These are phyloP conservation scores for Panopea generosa DNA, from an alignment of 2,888 invertebrate species.

Conservation along the genomic window DNA sequence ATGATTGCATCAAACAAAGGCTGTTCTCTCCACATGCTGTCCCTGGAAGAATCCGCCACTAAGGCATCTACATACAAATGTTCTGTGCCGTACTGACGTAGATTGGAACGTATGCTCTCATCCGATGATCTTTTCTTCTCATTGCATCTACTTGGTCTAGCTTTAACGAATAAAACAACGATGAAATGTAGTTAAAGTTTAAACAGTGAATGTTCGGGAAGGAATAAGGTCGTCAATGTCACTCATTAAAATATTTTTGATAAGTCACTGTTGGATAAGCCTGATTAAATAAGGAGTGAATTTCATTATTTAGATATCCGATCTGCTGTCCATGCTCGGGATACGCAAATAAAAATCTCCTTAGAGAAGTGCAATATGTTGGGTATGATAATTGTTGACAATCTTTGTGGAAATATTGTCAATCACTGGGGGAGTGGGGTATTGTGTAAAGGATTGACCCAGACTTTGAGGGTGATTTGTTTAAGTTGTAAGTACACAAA, in stretches of 20 bases:
- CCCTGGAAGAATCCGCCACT: constrained; percentile 94
- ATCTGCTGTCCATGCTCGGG: too few relatives aligned
- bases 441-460: too few relatives aligned
- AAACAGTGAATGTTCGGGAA: background rate
- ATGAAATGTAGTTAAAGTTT: background rate
- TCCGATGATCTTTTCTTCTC: constrained; percentile 88
- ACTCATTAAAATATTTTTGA: background rate
- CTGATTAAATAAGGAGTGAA: too few relatives aligned
- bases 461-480: too few relatives aligned
- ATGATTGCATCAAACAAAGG: constrained; percentile 95
- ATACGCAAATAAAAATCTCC: too few relatives aligned
- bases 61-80: constrained; percentile 93
- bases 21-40: constrained; percentile 92
- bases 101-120: constrained; percentile 95
- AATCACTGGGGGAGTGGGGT: too few relatives aligned
- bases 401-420: too few relatives aligned
- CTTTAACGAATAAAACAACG: constrained; percentile 69
- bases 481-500: too few relatives aligned
- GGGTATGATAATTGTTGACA: too few relatives aligned
- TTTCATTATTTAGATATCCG: too few relatives aligned
- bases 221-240: too few relatives aligned
- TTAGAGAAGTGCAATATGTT: too few relatives aligned
- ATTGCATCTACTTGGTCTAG: constrained; percentile 85
- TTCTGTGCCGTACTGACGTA: constrained; percentile 93
- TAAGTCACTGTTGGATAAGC: background rate